Conservation (phyloP, 2,113 vertebrate genomes). For the Ptyas mucosa region DNA sequence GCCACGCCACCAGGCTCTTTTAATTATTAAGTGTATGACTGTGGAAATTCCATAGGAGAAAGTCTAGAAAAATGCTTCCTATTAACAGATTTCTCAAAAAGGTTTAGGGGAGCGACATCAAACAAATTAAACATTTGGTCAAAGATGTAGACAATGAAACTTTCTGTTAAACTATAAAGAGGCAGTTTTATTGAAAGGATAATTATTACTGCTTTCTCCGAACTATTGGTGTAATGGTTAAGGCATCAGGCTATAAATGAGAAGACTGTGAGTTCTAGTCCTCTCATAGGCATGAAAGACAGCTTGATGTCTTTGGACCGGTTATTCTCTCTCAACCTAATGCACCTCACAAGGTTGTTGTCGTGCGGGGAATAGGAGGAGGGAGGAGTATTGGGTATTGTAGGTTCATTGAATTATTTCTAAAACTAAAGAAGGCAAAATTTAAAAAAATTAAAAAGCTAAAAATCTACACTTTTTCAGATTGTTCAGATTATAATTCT, state of each 20-base stretch:
- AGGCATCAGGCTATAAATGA: not conserved
- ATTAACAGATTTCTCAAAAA: not conserved
- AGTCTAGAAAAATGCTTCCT: not conserved
- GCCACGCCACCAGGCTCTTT: too few relatives aligned
- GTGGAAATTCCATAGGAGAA: not conserved
- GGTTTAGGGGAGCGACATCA: not conserved
- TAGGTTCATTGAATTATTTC: too few relatives aligned
- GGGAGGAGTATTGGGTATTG: too few relatives aligned
- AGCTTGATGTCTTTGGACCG: not conserved
- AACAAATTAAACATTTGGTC: not conserved
- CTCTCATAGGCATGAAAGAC: not conserved
- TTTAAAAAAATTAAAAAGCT: too few relatives aligned
- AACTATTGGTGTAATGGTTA: not conserved
- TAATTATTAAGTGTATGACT: not conserved
- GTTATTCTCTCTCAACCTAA: too few relatives aligned
- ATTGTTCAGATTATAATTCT: not conserved
- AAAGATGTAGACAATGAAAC: not conserved
- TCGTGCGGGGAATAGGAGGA: too few relatives aligned
- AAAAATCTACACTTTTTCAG: not conserved
- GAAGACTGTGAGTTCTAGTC: not conserved
- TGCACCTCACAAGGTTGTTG: too few relatives aligned
- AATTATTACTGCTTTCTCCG: not conserved
- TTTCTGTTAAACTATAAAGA: not conserved
- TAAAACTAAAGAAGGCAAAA: too few relatives aligned
- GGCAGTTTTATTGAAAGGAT: not conserved